phyloP scores from a whole-genome alignment of 2,888 invertebrate genomes.

The Orthonevra nobilis region DNA sequence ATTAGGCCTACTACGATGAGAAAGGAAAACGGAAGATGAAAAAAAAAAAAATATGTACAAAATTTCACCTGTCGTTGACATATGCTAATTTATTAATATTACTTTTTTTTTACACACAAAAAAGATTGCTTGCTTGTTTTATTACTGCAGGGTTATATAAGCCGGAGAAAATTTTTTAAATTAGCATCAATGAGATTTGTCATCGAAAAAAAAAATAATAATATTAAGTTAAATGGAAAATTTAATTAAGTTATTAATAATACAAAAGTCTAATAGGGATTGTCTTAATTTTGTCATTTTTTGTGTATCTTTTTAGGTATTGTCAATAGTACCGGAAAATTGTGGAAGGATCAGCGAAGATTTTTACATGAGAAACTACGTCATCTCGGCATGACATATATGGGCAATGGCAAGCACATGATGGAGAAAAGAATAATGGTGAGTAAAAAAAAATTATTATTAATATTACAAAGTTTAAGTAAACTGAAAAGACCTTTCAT shows the following conservation, averaged over 20 bases:
- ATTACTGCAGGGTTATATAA: slow-evolving; percentile 1
- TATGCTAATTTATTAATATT: slow-evolving; percentile 35
- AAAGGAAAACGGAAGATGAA: too few relatives aligned
- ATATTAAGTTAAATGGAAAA: too few relatives aligned
- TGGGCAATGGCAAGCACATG: slow-evolving; percentile 88
- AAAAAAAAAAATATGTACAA: neutral
- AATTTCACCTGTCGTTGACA: slow-evolving; percentile 31
- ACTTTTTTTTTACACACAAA: slow-evolving; percentile 7
- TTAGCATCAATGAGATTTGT: neutral
- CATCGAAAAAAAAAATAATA: neutral
- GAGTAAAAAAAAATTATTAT: too few relatives aligned
- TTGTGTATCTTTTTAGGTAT: slow-evolving; percentile 82
- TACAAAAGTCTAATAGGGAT: too few relatives aligned
- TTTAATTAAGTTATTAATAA: too few relatives aligned
- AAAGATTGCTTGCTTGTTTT: neutral
- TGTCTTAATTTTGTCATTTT: neutral
- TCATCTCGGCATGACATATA: slow-evolving; percentile 93
- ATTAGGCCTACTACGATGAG: slow-evolving; percentile 53
- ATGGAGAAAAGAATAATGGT: slow-evolving; percentile 94
- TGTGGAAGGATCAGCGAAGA: slow-evolving; percentile 94
- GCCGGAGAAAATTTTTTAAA: neutral
- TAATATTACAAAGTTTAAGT: too few relatives aligned
- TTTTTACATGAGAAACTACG: slow-evolving; percentile 93
- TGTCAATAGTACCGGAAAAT: slow-evolving; percentile 91
- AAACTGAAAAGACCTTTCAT: too few relatives aligned